These are phyloP conservation scores for Leptura quadrifasciata DNA, from an alignment of 2,888 invertebrate species.

Conservation along the genomic window DNA sequence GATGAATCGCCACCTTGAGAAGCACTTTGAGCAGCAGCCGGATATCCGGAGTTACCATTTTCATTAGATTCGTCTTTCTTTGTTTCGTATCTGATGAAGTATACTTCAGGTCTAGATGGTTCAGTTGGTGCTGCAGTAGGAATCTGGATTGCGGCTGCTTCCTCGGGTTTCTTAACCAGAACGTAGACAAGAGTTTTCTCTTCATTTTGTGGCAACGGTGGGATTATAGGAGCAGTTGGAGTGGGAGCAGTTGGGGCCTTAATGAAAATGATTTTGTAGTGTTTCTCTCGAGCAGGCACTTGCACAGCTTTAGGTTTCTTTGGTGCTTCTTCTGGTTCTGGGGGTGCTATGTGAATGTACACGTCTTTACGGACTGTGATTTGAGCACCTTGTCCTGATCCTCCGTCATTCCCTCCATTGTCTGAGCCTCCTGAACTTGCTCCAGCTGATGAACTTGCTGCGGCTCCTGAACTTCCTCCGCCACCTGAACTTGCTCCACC, in stretches of 20 bases:
- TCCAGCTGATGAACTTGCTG: background rate
- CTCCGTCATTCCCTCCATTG: background rate
- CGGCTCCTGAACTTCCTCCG: conserved; percentile 69
- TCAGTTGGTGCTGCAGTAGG: conserved; percentile 87
- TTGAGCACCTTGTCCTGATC: background rate
- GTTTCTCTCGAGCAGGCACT: conserved; percentile 84
- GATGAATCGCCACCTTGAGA: conserved; percentile 55
- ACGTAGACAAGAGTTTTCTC: conserved; percentile 93
- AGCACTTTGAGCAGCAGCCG: conserved; percentile 57
- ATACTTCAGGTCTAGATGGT: conserved; percentile 92
- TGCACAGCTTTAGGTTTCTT: conserved; percentile 79
- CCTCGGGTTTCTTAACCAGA: conserved; percentile 91
- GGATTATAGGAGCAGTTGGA: conserved; percentile 86
- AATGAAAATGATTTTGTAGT: conserved; percentile 94
- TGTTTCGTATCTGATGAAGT: conserved; percentile 91
- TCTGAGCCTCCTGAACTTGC: conserved; percentile 65
- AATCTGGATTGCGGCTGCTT: conserved; percentile 86
- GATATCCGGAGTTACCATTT: conserved; percentile 62
- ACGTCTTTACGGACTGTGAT: conserved; percentile 28
- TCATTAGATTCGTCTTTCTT: conserved; percentile 74
- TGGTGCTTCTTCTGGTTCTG: conserved; percentile 74
- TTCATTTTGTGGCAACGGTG: conserved; percentile 86
- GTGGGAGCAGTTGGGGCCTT: conserved; percentile 79
- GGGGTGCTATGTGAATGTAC: conserved; percentile 32
- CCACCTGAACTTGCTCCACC: conserved; percentile 69